These are phyloP conservation scores for Polymixis flavicincta DNA, from an alignment of 2,888 invertebrate genomes.

Conservation along the genomic window DNA sequence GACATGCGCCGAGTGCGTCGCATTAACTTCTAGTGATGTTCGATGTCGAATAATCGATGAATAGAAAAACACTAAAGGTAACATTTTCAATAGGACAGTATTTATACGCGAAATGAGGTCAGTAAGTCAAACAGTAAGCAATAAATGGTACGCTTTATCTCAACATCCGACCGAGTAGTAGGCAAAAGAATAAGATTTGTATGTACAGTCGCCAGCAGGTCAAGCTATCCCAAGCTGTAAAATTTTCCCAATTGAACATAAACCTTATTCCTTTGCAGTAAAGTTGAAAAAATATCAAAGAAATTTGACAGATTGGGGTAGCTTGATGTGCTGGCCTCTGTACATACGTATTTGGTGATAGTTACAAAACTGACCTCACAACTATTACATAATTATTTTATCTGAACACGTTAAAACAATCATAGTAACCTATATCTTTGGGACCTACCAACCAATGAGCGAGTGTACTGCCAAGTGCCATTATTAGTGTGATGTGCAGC, in stretches of 20 bases:
- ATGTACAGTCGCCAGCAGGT: too few species aligned
- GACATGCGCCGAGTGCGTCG: constrained; percentile 48
- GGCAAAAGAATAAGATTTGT: neutral
- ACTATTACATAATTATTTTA: neutral
- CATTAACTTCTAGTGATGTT: constrained; percentile 50
- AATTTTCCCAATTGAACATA: too few species aligned
- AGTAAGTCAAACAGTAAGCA: neutral
- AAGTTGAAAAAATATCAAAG: too few species aligned
- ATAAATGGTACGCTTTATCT: neutral
- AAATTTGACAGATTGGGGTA: too few species aligned
- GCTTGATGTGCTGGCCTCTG: too few species aligned
- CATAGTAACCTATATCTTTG: neutral
- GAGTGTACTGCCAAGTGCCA: neutral
- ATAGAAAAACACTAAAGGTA: neutral
- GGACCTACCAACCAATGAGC: neutral
- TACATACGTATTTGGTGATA: too few species aligned
- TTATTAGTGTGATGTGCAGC: neutral
- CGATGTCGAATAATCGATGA: constrained; percentile 40
- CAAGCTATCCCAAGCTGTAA: too few species aligned
- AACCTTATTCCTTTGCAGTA: too few species aligned
- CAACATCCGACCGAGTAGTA: neutral
- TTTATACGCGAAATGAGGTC: neutral
- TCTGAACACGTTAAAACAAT: too few species aligned
- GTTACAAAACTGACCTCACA: neutral
- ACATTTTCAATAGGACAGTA: neutral